phyloP scores from a whole-genome alignment of 2,797 vertebrate species.

The Eurystomus glaucurus region DNA sequence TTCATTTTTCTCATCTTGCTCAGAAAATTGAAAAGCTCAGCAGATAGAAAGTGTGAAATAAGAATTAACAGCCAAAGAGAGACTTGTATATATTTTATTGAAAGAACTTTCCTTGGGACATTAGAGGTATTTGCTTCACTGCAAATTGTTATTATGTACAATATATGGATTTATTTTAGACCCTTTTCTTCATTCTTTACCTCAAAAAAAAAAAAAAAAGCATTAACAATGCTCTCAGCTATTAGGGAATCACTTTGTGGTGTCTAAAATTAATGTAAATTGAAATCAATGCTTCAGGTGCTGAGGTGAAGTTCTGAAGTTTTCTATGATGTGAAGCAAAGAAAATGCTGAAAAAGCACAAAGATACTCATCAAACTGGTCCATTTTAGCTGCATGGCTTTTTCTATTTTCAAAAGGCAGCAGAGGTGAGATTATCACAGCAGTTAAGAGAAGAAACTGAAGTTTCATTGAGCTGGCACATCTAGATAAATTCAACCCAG shows the following conservation, averaged over 20 bases:
- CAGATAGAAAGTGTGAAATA: conserved; percentile 36
- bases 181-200: conserved; percentile 12
- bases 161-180: background rate
- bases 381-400: background rate
- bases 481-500: background rate
- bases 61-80: conserved; percentile 22
- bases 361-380: background rate
- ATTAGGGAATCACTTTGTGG: conserved; percentile 1
- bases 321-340: conserved; percentile 13
- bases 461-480: background rate
- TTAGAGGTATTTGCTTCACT: conserved; percentile 17
- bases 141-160: background rate
- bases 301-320: conserved; percentile 34
- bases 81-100: background rate
- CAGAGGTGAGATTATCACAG: background rate
- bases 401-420: conserved; percentile 19
- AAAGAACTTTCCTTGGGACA: background rate
- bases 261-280: conserved; percentile 53
- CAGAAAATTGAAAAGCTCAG: conserved; percentile 37
- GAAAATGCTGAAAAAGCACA: background rate
- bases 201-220: background rate
- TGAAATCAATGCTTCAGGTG: conserved; percentile 11
- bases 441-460: conserved; percentile 35
- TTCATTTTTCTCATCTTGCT: background rate
- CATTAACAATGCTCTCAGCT: background rate